Percentiles rank a stretch among this genome's conserved stretches.
phyloP scores from a whole-genome alignment of 2,797 vertebrate genomes.

The Peromyscus melanophrys region DNA sequence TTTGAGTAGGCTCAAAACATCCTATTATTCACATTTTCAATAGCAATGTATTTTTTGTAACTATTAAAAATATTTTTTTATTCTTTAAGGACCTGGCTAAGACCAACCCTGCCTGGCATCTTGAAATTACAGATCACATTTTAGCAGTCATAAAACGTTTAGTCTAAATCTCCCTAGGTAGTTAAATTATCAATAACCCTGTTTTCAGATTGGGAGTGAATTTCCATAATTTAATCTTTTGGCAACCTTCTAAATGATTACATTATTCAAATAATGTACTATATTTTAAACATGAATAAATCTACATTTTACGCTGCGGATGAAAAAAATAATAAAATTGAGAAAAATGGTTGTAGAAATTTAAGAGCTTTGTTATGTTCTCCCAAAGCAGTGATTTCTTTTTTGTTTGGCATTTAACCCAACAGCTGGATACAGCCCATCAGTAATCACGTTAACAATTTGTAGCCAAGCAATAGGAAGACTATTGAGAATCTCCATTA shows the following conservation, averaged over 20 bases:
- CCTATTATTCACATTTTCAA: slow-evolving; percentile 46
- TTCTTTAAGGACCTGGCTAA: slow-evolving; percentile 46
- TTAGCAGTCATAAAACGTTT: neutral
- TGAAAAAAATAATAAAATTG: slow-evolving; percentile 46
- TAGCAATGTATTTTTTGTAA: slow-evolving; percentile 18
- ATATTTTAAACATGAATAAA: slow-evolving; percentile 72
- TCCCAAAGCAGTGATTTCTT: neutral
- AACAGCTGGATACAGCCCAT: slow-evolving; percentile 14
- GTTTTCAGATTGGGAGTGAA: slow-evolving; percentile 70
- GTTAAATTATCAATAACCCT: slow-evolving; percentile 58
- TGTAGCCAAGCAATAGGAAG: slow-evolving; percentile 3
- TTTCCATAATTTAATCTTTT: slow-evolving; percentile 78
- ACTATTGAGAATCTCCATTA: slow-evolving; percentile 2
- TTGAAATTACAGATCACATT: slow-evolving; percentile 14
- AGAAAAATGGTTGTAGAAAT: neutral
- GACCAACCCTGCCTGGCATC: neutral
- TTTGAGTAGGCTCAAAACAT: slow-evolving; percentile 68
- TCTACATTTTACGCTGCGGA: slow-evolving; percentile 60
- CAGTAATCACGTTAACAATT: neutral
- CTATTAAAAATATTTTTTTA: neutral
- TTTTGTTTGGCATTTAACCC: slow-evolving; percentile 51
- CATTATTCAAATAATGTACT: slow-evolving; percentile 72
- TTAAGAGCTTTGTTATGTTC: slow-evolving; percentile 22
- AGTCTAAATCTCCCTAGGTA: slow-evolving; percentile 1
- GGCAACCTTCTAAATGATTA: slow-evolving; percentile 59